Base-by-base conservation (phyloP, 1,140 invertebrate species). In the Xylocopa sonorina region DNA sequence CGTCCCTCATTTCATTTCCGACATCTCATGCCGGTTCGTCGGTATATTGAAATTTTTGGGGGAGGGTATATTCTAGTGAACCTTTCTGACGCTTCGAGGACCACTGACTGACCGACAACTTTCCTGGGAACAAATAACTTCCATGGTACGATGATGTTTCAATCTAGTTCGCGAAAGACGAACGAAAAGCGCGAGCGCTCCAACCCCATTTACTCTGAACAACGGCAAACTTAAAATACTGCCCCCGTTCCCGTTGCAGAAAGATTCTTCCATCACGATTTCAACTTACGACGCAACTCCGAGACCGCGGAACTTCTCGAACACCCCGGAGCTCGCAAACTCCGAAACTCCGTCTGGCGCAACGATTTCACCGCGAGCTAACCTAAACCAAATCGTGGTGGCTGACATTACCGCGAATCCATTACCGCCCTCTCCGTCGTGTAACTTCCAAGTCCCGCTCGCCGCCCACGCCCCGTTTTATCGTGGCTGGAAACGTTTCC, bases 31-130 rank as follows among this genome's bases (percentile, higher is more conserved):
- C 55, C 29, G 58, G 43, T 63, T 46, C 27, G 27, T 55, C 16
- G 21, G 14, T 38, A 41, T 58, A 77, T 77, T 57, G 74, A 77
- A 76, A 68, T 68, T 75, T 75, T 55, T n/a, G 57, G 51, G 41
- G 46, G 43, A 38, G 46, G 62, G 38, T 48, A 62, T 60, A 73
- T 73, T 27, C 62, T 27, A 7, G 12, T 38, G 34, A 21, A 2
- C 4, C 27, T 27, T 24, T 24, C n/a, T 7, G 51, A 53, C 48
- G 48, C 48, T 50, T 50, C 48, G 48, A 50, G 3, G 48, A 3
- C 9, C 48, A 21, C 48, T 50, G 18, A 50, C 48, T 16, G 48
- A 5, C 16, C 48, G 3, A 21, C 48, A 50, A 21, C 7, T 50
- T 21, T 6, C 0, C 3, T 4, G 3, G 48, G 18, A 50, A 21